These are phyloP conservation scores for Grammomys surdaster DNA, from an alignment of 2,113 vertebrate genomes.

Conservation along the genomic window DNA sequence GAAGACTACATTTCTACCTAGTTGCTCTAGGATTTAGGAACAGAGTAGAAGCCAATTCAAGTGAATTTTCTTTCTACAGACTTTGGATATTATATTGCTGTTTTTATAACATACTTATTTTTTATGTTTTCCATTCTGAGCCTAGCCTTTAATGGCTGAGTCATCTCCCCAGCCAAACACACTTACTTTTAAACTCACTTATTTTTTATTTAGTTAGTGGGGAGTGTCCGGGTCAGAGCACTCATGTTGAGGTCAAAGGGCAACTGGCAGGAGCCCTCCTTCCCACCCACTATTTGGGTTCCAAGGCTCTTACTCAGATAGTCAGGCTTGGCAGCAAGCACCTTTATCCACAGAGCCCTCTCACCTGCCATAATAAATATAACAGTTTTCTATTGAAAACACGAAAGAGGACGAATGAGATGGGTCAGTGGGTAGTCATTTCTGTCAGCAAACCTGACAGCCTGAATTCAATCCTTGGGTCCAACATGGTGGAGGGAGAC, in stretches of 20 bases:
- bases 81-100: background rate
- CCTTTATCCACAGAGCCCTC: background rate
- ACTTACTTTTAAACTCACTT: background rate
- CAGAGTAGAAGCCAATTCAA: background rate
- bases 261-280: background rate
- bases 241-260: background rate
- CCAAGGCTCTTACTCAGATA: background rate
- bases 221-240: background rate
- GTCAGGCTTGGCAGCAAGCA: background rate
- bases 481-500: background rate
- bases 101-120: constrained; percentile 38
- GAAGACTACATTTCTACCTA: background rate
- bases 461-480: background rate
- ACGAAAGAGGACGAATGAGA: background rate
- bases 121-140: background rate
- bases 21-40: background rate
- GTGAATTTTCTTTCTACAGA: background rate
- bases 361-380: background rate
- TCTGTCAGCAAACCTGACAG: background rate
- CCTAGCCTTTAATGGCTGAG: background rate
- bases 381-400: constrained; percentile 44
- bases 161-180: background rate
- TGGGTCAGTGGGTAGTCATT: background rate
- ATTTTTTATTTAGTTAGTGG: background rate
- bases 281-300: background rate